Evolutionary conservation across 2,888 invertebrate genomes (phyloP).

Genomic region (Lepidochitona cinerea): DNA sequence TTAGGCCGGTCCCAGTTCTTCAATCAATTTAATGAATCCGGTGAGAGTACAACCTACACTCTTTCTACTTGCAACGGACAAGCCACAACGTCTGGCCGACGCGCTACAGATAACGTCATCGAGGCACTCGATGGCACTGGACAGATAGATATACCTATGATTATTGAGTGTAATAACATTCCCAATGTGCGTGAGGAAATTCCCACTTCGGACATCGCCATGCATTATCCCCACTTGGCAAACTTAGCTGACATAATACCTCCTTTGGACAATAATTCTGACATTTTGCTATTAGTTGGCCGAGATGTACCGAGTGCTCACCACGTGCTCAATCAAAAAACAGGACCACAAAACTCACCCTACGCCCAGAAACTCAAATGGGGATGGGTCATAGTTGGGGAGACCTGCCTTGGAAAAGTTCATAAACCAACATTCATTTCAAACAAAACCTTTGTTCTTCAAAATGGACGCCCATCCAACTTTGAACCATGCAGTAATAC

Average conservation of each 20-base stretch:
- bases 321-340: slow-evolving; percentile 9
- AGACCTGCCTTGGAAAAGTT: slow-evolving; percentile 3
- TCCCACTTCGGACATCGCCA: slow-evolving; percentile 28
- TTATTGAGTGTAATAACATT: slow-evolving; percentile 32
- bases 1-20: slow-evolving; percentile 1
- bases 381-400: slow-evolving; percentile 11
- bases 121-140: slow-evolving; percentile 16
- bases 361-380: slow-evolving; percentile 13
- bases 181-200: slow-evolving; percentile 28
- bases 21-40: neutral
- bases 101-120: slow-evolving; percentile 17
- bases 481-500: too few relatives aligned
- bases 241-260: slow-evolving; percentile 4
- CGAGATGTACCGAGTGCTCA: slow-evolving; percentile 9
- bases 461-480: too few relatives aligned
- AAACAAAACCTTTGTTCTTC: too few relatives aligned
- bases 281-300: slow-evolving; percentile 9
- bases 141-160: slow-evolving; percentile 17
- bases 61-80: neutral
- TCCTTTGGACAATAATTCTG: neutral
- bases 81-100: slow-evolving; percentile 11
- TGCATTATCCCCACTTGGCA: slow-evolving; percentile 1
- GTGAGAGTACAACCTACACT: neutral
- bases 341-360: neutral
- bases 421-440: too few relatives aligned